phyloP scores from a whole-genome alignment of 2,797 vertebrate species.

The Arremon brunneinucha region DNA sequence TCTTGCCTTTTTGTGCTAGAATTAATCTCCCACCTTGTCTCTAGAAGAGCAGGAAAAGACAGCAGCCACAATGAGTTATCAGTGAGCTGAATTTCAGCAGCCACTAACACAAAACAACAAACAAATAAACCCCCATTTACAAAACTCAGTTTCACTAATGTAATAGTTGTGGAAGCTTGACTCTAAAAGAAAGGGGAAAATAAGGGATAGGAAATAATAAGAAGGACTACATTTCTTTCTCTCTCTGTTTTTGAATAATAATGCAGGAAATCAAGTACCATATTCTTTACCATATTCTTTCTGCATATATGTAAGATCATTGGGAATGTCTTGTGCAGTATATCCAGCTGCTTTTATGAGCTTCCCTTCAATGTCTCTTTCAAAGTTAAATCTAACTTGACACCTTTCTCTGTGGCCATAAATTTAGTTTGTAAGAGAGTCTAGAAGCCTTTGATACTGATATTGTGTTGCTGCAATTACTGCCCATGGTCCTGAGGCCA shows the following conservation, averaged over 20 bases:
- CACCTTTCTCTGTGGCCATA: constrained; percentile 14
- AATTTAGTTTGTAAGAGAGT: constrained; percentile 11
- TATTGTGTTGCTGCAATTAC: constrained; percentile 24
- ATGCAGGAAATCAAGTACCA: not conserved
- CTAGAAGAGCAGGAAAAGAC: not conserved
- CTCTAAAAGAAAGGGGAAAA: not conserved
- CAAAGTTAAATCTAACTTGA: constrained; percentile 25
- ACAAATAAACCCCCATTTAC: not conserved
- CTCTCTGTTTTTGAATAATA: not conserved
- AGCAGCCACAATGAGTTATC: not conserved
- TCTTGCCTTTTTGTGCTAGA: not conserved
- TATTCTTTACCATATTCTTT: not conserved
- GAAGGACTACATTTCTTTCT: not conserved
- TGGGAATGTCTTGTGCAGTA: not conserved
- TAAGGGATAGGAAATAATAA: not conserved
- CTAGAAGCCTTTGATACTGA: constrained; percentile 36
- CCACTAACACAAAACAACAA: not conserved
- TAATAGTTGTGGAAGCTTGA: not conserved
- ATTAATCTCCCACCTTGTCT: not conserved
- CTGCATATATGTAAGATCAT: not conserved
- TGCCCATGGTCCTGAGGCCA: not conserved
- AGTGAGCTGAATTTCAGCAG: not conserved
- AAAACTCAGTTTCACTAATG: not conserved
- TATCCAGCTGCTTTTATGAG: not conserved
- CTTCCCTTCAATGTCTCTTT: not conserved